Conservation (phyloP, 2,888 invertebrate species). For the Drosophila longiperda region DNA sequence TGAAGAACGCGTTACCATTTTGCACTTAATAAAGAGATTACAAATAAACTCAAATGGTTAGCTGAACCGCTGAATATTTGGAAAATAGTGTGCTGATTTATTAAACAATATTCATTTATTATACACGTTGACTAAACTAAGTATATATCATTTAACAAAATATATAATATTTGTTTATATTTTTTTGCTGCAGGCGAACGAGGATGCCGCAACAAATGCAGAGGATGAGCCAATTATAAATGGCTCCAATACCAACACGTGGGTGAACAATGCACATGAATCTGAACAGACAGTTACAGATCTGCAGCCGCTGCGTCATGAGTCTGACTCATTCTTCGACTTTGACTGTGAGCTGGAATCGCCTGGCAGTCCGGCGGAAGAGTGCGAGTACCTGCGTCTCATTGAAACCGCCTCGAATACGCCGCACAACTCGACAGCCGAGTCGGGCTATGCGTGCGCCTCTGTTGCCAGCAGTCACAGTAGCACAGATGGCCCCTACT, state of each 20-base stretch:
- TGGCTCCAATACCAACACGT: constrained; percentile 81
- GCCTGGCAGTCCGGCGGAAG: constrained; percentile 90
- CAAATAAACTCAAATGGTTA: too few relatives aligned
- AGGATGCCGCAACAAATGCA: constrained; percentile 72
- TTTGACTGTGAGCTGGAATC: constrained; percentile 89
- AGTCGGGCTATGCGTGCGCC: constrained; percentile 86
- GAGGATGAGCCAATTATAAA: constrained; percentile 83
- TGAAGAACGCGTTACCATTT: not conserved
- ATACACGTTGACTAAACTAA: not conserved
- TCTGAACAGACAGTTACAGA: constrained; percentile 84
- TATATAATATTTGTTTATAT: not conserved
- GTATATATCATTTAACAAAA: not conserved
- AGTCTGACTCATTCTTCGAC: constrained; percentile 88
- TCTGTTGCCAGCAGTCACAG: constrained; percentile 86
- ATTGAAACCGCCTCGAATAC: constrained; percentile 86
- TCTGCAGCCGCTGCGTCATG: constrained; percentile 86
- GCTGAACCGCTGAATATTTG: not conserved
- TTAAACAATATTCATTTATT: not conserved
- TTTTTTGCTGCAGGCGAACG: constrained; percentile 71
- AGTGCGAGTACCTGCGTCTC: constrained; percentile 86
- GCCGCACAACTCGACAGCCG: constrained; percentile 85
- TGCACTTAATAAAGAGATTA: not conserved
- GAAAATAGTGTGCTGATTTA: not conserved
- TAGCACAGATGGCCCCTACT: constrained; percentile 85
- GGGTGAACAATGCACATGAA: constrained; percentile 81